A percentile compares a stretch with the other conserved stretches of the same genome.
Conservation (phyloP, 1,140 invertebrate species). For the Dinothrombium tinctorium region DNA sequence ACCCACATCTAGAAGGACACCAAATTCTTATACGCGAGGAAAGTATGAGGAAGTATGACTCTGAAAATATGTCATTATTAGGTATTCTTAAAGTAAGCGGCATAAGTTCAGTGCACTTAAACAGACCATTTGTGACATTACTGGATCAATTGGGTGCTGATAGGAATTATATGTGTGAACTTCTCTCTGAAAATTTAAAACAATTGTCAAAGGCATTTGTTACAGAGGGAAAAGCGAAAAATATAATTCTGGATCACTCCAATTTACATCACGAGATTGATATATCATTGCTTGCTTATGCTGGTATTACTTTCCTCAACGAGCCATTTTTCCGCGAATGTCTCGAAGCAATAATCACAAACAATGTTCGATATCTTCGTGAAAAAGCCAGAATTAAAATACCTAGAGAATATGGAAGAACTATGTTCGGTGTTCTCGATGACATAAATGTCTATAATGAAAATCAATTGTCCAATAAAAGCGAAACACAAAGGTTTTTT, state of each 20-base stretch:
- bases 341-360: conserved; percentile 4
- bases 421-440: conserved; percentile 15
- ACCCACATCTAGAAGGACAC: conserved; percentile 7
- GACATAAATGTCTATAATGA: no score
- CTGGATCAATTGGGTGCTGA: conserved; percentile 13
- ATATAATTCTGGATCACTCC: conserved; percentile 4
- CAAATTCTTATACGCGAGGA: conserved; percentile 13
- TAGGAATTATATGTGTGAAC: conserved; percentile 6
- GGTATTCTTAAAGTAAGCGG: conserved; percentile 5
- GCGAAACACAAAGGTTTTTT: no score
- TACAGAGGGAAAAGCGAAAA: conserved; percentile 9
- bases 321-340: conserved; percentile 14
- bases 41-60: no score
- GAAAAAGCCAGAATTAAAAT: conserved; percentile 13
- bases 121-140: conserved; percentile 15
- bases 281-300: neutral
- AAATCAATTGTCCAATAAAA: no score
- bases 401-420: conserved; percentile 10
- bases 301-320: conserved; percentile 8
- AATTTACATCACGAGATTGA: conserved; percentile 1
- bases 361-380: conserved; percentile 8
- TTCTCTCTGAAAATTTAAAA: conserved; percentile 7
- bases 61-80: no score
- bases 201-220: conserved; percentile 11
- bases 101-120: conserved; percentile 9